Conservation (phyloP, 2,113 vertebrate genomes). For the Rhinolophus sinicus region DNA sequence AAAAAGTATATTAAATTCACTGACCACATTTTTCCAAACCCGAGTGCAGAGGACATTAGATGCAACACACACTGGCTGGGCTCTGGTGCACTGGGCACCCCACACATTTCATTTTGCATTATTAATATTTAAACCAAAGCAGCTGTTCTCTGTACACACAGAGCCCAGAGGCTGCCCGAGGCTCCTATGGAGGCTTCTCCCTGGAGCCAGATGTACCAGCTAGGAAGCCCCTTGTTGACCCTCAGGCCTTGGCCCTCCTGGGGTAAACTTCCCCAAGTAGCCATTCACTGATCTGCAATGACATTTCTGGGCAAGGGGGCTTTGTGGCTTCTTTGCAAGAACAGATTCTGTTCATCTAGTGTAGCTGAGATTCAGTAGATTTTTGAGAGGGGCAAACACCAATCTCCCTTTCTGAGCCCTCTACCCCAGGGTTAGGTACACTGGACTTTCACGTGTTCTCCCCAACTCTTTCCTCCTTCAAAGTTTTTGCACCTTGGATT, state of each 20-base stretch:
- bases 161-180: constrained; percentile 52
- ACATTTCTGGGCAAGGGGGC: background rate
- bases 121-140: constrained; percentile 83
- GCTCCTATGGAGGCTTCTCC: background rate
- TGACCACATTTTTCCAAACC: constrained; percentile 82
- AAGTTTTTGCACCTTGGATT: background rate
- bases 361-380: background rate
- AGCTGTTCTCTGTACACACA: constrained; percentile 69
- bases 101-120: constrained; percentile 79
- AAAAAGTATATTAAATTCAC: constrained; percentile 82
- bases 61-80: constrained; percentile 63
- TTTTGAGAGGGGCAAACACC: background rate
- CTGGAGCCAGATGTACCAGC: background rate
- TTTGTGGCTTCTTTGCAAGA: background rate
- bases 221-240: background rate
- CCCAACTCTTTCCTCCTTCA: background rate
- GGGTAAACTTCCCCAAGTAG: background rate
- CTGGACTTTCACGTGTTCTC: background rate
- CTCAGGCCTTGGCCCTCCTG: background rate
- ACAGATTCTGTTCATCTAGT: background rate
- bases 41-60: constrained; percentile 70
- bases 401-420: background rate
- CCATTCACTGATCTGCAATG: background rate
- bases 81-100: constrained; percentile 69
- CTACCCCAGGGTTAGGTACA: background rate